Evolutionary conservation across 2,113 vertebrate species (phyloP).

Genomic region (Psephotus haematonotus): DNA sequence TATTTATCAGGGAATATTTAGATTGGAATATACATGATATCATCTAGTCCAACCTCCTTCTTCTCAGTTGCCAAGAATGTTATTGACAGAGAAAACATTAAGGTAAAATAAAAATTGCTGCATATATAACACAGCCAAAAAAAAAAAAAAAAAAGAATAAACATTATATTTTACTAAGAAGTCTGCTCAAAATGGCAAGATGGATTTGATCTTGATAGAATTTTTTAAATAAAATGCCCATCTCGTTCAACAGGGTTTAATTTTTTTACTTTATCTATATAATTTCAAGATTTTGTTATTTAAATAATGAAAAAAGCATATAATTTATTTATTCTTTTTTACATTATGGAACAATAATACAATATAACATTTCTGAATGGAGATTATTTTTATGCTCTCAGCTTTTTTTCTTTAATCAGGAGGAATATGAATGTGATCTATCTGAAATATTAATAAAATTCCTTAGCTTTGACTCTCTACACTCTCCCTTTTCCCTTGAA

Average conservation of each 20-base stretch:
- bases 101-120: not conserved
- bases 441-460: not conserved
- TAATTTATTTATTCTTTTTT: not conserved
- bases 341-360: not conserved
- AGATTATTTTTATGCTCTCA: not conserved
- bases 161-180: not conserved
- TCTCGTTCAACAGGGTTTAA: not conserved
- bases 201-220: not conserved
- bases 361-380: not conserved
- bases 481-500: not conserved
- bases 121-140: not conserved
- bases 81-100: not conserved
- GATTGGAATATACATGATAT: not conserved
- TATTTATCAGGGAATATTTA: not conserved
- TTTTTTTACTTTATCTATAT: not conserved
- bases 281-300: not conserved
- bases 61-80: not conserved
- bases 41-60: fast-evolving
- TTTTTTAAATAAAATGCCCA: not conserved
- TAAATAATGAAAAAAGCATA: not conserved
- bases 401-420: not conserved
- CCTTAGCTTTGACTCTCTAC: not conserved
- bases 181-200: not conserved
- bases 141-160: not conserved
- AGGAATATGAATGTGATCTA: not conserved